Conservation (phyloP, 2,888 invertebrate genomes). For the Ptychoptera albimana region DNA sequence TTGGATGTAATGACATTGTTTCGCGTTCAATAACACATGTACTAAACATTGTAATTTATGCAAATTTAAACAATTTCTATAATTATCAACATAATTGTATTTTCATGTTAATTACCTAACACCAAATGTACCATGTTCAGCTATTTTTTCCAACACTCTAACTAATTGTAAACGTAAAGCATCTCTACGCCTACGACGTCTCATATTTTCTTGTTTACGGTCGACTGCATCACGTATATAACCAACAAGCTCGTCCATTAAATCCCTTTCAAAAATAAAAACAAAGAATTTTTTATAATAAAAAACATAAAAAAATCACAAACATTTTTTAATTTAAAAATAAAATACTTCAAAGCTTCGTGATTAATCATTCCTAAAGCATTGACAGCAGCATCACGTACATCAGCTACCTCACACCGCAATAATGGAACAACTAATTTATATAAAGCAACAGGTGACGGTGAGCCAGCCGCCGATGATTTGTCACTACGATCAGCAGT, state of each 20-base stretch:
- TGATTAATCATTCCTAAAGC: constrained; percentile 93
- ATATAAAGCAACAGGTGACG: constrained; percentile 75
- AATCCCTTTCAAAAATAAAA: constrained; percentile 53
- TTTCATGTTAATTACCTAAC: constrained; percentile 35
- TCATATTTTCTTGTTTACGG: constrained; percentile 92
- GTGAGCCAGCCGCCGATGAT: constrained; percentile 45
- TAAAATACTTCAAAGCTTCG: constrained; percentile 74
- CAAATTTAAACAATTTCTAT: constrained; percentile 8
- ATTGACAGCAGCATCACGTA: constrained; percentile 83
- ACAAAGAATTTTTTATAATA: no score
- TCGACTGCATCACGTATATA: constrained; percentile 93
- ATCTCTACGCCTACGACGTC: constrained; percentile 78
- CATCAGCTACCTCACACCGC: constrained; percentile 84
- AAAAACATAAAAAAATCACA: neutral
- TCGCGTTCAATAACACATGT: constrained; percentile 69
- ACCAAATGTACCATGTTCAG: constrained; percentile 80
- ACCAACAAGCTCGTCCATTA: constrained; percentile 87
- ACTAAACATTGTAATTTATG: no score
- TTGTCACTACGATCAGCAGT: constrained; percentile 69
- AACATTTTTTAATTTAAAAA: no score
- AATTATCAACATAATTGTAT: neutral
- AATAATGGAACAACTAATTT: constrained; percentile 85
- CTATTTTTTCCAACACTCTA: constrained; percentile 79
- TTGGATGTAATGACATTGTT: constrained; percentile 67
- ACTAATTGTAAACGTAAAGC: constrained; percentile 82